phyloP scores from a whole-genome alignment of 2,113 vertebrate species.

The Pluvianellus socialis region DNA sequence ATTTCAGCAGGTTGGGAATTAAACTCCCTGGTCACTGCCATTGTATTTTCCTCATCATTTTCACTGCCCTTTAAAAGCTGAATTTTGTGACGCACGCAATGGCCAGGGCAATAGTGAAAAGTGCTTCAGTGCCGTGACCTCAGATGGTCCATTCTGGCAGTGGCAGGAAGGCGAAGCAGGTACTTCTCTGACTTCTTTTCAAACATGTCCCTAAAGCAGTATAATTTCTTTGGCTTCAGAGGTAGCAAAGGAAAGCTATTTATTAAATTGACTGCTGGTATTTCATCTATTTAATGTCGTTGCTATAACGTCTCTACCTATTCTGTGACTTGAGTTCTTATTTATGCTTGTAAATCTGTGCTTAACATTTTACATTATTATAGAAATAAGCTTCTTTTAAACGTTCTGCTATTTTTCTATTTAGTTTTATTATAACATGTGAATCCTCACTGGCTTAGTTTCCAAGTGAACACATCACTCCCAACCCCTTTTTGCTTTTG shows the following conservation, averaged over 20 bases:
- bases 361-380: constrained; percentile 47
- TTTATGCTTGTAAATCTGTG: constrained; percentile 41
- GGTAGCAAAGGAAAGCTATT: background rate
- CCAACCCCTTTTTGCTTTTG: background rate
- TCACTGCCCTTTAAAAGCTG: background rate
- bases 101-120: background rate
- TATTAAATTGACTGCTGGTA: background rate
- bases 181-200: background rate
- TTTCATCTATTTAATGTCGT: constrained; percentile 22
- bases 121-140: background rate
- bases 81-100: background rate
- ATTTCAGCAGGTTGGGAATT: background rate
- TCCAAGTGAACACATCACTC: background rate
- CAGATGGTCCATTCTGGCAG: background rate
- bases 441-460: constrained; percentile 32
- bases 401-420: constrained; percentile 13
- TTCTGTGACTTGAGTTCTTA: constrained; percentile 22
- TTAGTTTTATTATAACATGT: constrained; percentile 17
- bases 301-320: background rate
- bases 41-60: background rate
- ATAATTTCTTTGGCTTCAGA: background rate
- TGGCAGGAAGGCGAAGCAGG: background rate
- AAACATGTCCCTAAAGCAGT: background rate
- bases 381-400: constrained; percentile 56
- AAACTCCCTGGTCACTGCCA: background rate